phyloP scores from a whole-genome alignment of 2,888 invertebrate genomes.

The Apamea sordens region DNA sequence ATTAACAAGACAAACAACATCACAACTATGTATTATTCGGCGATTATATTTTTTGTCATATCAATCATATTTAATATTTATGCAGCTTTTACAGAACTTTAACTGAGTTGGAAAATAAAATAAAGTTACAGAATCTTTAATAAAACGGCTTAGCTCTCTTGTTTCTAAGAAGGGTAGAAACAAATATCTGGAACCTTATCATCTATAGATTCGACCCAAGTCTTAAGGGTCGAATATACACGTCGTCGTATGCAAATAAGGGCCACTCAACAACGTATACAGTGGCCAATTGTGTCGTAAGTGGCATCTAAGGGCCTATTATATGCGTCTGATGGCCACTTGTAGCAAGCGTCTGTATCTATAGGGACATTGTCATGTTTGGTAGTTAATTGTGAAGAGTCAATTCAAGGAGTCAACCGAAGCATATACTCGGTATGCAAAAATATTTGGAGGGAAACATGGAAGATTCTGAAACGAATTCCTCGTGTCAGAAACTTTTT shows the following conservation, averaged over 20 bases:
- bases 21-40: background rate
- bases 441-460: too few species aligned
- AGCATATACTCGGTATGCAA: background rate
- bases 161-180: background rate
- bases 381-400: background rate
- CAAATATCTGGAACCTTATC: background rate
- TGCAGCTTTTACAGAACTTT: background rate
- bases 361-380: background rate
- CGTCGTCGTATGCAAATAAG: conserved; percentile 16
- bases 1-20: too few species aligned
- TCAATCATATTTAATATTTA: background rate
- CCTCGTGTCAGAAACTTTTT: too few species aligned
- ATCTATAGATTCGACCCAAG: background rate
- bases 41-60: background rate
- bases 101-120: background rate
- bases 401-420: background rate
- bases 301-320: conserved; percentile 27
- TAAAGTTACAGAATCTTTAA: background rate
- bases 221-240: background rate
- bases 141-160: background rate
- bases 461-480: too few species aligned
- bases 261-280: conserved; percentile 18
- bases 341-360: background rate
- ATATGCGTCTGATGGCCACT: conserved; percentile 24
- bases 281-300: conserved; percentile 15